phyloP scores from a whole-genome alignment of 2,888 invertebrate species.

The Lymantria monacha region DNA sequence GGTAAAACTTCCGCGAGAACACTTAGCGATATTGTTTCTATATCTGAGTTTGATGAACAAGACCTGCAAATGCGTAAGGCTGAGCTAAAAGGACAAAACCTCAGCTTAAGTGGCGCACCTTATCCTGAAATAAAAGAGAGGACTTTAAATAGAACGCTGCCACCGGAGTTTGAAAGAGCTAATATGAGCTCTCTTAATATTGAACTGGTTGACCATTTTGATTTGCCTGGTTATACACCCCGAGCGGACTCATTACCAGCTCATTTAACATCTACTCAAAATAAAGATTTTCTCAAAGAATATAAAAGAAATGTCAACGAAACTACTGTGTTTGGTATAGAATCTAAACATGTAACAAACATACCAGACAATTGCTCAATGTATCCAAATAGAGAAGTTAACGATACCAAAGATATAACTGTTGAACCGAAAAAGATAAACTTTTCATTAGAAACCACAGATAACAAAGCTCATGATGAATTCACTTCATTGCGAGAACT shows the following conservation, averaged over 20 bases:
- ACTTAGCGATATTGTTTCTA: conserved; percentile 87
- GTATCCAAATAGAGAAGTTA: conserved; percentile 71
- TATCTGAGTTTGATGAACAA: conserved; percentile 87
- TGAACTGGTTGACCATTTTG: conserved; percentile 59
- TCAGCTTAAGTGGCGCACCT: conserved; percentile 47
- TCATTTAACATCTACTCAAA: conserved; percentile 68
- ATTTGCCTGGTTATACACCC: conserved; percentile 53
- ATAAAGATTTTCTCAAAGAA: conserved; percentile 48
- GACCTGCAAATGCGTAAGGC: conserved; percentile 81
- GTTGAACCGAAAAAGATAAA: conserved; percentile 76
- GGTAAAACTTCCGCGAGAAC: conserved; percentile 86
- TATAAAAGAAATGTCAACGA: conserved; percentile 75
- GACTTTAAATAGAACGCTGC: conserved; percentile 55
- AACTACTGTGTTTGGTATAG: conserved; percentile 63
- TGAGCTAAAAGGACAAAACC: conserved; percentile 61
- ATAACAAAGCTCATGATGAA: conserved; percentile 62
- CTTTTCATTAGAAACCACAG: conserved; percentile 64
- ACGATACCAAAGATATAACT: conserved; percentile 58
- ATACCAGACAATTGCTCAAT: conserved; percentile 75
- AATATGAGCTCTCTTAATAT: conserved; percentile 67
- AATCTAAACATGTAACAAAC: conserved; percentile 58
- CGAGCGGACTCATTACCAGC: conserved; percentile 68
- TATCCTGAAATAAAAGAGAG: conserved; percentile 45
- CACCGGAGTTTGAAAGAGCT: conserved; percentile 57
- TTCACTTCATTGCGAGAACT: conserved; percentile 80